Conservation (phyloP, 2,797 vertebrate species). For the Tragelaphus eurycerus region DNA sequence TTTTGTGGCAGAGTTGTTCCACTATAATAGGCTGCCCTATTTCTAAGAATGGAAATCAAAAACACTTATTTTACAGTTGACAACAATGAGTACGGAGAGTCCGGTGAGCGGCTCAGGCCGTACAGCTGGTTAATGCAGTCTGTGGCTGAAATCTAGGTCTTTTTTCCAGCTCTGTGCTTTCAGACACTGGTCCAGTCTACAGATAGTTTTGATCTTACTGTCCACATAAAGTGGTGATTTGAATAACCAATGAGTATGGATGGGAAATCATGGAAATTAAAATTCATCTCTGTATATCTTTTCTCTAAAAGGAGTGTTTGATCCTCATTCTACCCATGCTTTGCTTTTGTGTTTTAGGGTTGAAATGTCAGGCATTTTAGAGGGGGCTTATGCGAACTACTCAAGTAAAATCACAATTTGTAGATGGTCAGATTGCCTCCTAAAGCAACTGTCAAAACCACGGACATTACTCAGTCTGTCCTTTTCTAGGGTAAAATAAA, state of each 20-base stretch:
- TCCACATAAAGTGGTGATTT: background rate
- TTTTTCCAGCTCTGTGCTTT: background rate
- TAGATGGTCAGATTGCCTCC: background rate
- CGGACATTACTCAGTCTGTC: background rate
- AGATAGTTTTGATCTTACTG: background rate
- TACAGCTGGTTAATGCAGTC: background rate
- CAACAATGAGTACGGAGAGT: conserved; percentile 31
- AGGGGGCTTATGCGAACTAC: background rate
- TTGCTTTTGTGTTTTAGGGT: background rate
- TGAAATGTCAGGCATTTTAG: background rate
- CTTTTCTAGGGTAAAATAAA: background rate
- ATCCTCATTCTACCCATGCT: background rate
- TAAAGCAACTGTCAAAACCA: background rate
- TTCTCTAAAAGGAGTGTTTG: background rate
- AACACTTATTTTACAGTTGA: conserved; percentile 25
- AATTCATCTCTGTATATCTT: background rate
- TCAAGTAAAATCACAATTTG: background rate
- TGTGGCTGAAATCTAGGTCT: background rate
- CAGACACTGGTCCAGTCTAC: background rate
- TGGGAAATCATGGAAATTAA: background rate
- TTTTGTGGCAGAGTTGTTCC: conserved; percentile 50
- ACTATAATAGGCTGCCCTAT: conserved; percentile 50
- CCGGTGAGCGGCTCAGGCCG: background rate
- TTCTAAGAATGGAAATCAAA: conserved; percentile 47
- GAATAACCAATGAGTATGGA: background rate